These are phyloP conservation scores for Tinamus guttatus DNA, from an alignment of 2,113 vertebrate species.

Conservation along the genomic window DNA sequence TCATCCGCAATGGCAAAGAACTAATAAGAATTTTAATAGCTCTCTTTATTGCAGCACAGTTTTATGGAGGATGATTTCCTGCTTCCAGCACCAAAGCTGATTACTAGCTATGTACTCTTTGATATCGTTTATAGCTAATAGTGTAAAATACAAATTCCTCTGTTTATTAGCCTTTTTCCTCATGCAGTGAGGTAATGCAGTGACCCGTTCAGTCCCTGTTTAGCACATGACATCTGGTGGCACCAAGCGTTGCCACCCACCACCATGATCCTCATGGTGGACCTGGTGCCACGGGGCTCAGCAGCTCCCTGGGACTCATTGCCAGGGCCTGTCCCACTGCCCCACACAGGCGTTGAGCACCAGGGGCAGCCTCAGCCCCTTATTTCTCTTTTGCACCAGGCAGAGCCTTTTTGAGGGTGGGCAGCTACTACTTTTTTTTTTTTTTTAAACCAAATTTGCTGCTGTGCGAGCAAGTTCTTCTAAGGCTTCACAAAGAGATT, in stretches of 20 bases:
- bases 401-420: neutral
- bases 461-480: neutral
- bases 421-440: neutral
- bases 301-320: too few species aligned
- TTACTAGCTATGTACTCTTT: neutral
- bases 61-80: neutral
- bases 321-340: neutral
- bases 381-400: neutral
- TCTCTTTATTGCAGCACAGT: neutral
- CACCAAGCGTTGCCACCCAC: neutral
- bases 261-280: too few species aligned
- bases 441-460: neutral
- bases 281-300: too few species aligned
- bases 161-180: neutral
- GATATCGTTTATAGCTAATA: neutral
- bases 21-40: neutral
- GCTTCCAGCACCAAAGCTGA: neutral
- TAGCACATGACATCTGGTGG: neutral
- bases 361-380: neutral
- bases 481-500: neutral
- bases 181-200: too few species aligned
- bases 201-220: neutral
- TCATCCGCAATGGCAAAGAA: neutral
- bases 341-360: neutral
- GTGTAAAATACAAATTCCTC: neutral